Evolutionary conservation across 2,797 vertebrate genomes (phyloP).

Genomic region (Notolepis coatsorum): DNA sequence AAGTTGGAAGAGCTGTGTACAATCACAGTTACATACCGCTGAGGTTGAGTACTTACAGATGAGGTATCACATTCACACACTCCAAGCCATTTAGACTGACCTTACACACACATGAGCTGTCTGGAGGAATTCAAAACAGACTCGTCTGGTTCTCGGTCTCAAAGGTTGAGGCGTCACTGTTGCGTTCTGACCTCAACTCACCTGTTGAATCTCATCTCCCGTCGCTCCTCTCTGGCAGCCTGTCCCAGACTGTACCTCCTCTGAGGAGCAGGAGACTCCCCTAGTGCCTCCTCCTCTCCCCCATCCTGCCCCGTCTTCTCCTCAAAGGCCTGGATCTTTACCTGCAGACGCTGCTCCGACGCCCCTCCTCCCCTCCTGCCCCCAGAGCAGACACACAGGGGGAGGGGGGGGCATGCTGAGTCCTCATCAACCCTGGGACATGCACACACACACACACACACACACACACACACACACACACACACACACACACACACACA

Average conservation of each 20-base stretch:
- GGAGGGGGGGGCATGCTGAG: conserved; percentile 47
- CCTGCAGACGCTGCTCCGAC: conserved; percentile 80
- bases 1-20: too few relatives aligned
- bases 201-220: conserved; percentile 91
- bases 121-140: too few relatives aligned
- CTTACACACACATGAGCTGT: too few relatives aligned
- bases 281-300: conserved; percentile 39
- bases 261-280: conserved; percentile 74
- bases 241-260: conserved; percentile 87
- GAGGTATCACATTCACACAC: too few relatives aligned
- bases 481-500: background rate
- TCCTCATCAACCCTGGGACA: conserved; percentile 73
- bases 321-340: conserved; percentile 87
- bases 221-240: conserved; percentile 83
- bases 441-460: conserved; percentile 30
- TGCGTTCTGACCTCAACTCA: conserved; percentile 55
- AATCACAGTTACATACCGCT: too few relatives aligned
- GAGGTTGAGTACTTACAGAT: too few relatives aligned
- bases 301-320: conserved; percentile 79
- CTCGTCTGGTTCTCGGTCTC: too few relatives aligned
- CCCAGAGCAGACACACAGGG: conserved; percentile 61
- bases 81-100: too few relatives aligned
- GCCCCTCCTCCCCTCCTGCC: conserved; percentile 48
- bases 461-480: background rate
- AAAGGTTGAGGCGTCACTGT: too few relatives aligned